These are phyloP conservation scores for Diabrotica virgifera DNA, from an alignment of 1,140 invertebrate genomes.

Conservation along the genomic window DNA sequence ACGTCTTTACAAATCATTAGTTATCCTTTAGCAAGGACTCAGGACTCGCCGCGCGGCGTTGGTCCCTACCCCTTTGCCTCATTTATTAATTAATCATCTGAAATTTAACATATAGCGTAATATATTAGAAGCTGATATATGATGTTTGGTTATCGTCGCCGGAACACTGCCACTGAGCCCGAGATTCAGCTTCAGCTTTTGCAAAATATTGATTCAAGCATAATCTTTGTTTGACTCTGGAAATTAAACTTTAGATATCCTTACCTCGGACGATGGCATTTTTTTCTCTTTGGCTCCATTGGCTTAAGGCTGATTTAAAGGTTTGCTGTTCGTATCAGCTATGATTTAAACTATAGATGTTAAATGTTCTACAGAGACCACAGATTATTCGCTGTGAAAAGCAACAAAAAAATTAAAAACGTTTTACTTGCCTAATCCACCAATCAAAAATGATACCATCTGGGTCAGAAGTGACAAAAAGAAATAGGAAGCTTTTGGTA, in stretches of 20 bases:
- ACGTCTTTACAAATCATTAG: slow-evolving; percentile 36
- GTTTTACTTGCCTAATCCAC: too few relatives aligned
- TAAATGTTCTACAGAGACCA: too few relatives aligned
- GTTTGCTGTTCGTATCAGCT: too few relatives aligned
- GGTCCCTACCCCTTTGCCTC: slow-evolving; percentile 24
- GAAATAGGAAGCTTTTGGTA: too few relatives aligned
- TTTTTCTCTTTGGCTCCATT: too few relatives aligned
- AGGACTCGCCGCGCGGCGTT: slow-evolving; percentile 21
- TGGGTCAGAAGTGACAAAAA: too few relatives aligned
- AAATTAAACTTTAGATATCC: neutral
- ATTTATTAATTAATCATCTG: slow-evolving; percentile 32
- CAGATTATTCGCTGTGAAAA: too few relatives aligned
- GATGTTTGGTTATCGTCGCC: slow-evolving; percentile 19
- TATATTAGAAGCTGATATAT: slow-evolving; percentile 21
- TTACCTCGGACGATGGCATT: neutral
- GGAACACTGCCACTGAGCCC: neutral
- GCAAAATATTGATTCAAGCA: slow-evolving; percentile 14
- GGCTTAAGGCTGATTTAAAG: too few relatives aligned
- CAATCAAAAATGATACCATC: too few relatives aligned
- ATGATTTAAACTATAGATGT: too few relatives aligned
- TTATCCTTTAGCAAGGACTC: slow-evolving; percentile 33
- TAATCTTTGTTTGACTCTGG: neutral
- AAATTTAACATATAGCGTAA: slow-evolving; percentile 29
- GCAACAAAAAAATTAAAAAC: too few relatives aligned
- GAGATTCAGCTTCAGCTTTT: slow-evolving; percentile 12